Base-by-base conservation (phyloP, 2,888 invertebrate species). In the Xanthorhoe spadicearia region DNA sequence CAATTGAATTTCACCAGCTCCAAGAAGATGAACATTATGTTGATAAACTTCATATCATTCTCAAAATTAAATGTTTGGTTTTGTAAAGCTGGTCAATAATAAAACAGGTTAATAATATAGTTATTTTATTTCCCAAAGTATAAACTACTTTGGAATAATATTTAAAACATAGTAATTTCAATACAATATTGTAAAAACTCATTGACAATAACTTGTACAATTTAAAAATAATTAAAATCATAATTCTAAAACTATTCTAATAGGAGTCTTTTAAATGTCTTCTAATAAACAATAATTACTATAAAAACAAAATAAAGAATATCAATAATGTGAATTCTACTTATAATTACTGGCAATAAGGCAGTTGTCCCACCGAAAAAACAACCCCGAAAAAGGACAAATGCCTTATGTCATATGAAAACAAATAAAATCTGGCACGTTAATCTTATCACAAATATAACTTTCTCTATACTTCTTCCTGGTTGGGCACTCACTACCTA, bases 31-130 rank as follows among this genome's bases (percentile, higher is more conserved):
- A 54, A 58, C 52, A 55, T 57, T 54, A 43, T 19, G 55, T 65
- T 60, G 32, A 55, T 58, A n/a, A 48, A 59, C 55, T 51, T 62
- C 54, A 66, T 66, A 64, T 66, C 63, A 69, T 69, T 65, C 59
- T 54, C 49, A 57, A 64, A 48, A 53, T 54, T 15, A 69, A 65
- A 91, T 62, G 56, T 67, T 72, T 74, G 56, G 57, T 69, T 69
- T 60, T 43, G 2, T 13, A 43, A 52, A 54, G 65, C 64, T 50
- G 43, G 58, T 64, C 57, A 69, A 63, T 65, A 69, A 70, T 71
- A 59, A 71, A 68, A 66, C 62, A 55, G 58, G 15, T 51, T 23
- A 50, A 69, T 58, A 69, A 51, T 35, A 43, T 43, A 43, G 50
- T 57, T 43, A 17, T 46, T 68, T 68, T 61, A 68, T 61, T 64